Evolutionary conservation across 2,888 invertebrate species (phyloP), one percentile per base, ranked within the genome.

Genomic region (Cistogaster globosa): DNA sequence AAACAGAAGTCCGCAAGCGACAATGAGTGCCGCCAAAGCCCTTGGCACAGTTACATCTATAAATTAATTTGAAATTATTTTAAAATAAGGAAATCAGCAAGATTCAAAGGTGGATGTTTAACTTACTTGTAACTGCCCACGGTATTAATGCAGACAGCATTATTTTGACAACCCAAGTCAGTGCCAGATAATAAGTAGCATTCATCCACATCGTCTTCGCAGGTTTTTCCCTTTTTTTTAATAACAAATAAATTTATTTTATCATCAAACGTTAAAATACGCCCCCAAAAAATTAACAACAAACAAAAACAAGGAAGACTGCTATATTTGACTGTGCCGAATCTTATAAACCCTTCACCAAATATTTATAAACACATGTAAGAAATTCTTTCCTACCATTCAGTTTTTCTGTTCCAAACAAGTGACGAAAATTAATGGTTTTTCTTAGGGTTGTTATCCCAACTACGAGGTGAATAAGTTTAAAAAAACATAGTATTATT

Each of bases 91-190:
- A 42, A 12, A 12, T 42, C 38, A 9, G 38, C 38, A 4, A 38
- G 1, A 8, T 6, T 6, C 2, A 32, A 32, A 32, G 32, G 7
- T 0, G 14, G 11, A 12, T 12, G 1, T 48, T 16, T 14, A n/a
- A 82, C 88, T 91, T 92, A 97, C 95, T 95, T 95, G 91, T 96
- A 98, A 57, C 95, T 94, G 78, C 98, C 98, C 0, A 94, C 95
- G 45, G 93, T 94, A 91, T 98, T 98, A 45, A 95, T 92, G 90
- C 98, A 98, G 0, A 95, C 95, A 0, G 96, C 98, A 65, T 96
- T 96, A 93, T 98, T 97, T 93, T 98, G 97, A 91, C 98, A 98
- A 0, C 97, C 98, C 45, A 97, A 93, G 90, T 97, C 97, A 0
- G 98, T 98, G 9, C 97, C 97, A 5, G 94, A 93, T 89, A 95